A percentile compares a stretch with the other conserved stretches of the same genome.
Evolutionary conservation across 2,888 invertebrate species (phyloP).

Genomic region (Pseudeuparius sepicola): DNA sequence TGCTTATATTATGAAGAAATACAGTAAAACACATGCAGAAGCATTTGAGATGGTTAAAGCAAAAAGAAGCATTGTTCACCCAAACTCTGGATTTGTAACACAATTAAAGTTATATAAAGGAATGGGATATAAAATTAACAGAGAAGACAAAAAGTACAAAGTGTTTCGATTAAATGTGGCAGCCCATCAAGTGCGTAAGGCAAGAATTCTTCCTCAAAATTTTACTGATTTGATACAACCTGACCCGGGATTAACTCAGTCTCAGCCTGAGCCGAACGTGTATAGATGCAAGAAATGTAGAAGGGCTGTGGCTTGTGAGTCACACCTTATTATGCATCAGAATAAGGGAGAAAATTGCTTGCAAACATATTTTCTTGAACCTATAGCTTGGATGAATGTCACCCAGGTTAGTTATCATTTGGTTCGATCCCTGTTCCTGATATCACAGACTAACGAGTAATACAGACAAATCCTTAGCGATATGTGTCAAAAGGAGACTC

Average conservation of each 20-base stretch:
- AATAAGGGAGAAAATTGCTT: slow-evolving; percentile 48
- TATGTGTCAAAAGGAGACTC: no score
- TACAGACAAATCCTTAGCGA: no score
- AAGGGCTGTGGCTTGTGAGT: slow-evolving; percentile 70
- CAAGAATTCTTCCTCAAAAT: slow-evolving; percentile 71
- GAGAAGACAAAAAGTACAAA: slow-evolving; percentile 59
- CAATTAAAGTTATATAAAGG: slow-evolving; percentile 70
- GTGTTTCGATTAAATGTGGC: slow-evolving; percentile 67
- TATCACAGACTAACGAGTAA: no score
- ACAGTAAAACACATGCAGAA: slow-evolving; percentile 59
- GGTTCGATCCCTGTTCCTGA: not conserved
- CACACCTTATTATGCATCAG: slow-evolving; percentile 66
- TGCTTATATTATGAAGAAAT: slow-evolving; percentile 80
- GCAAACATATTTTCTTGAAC: slow-evolving; percentile 78
- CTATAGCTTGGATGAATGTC: slow-evolving; percentile 81
- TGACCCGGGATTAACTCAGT: slow-evolving; percentile 64
- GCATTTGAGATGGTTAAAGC: slow-evolving; percentile 60
- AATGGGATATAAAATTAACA: slow-evolving; percentile 66
- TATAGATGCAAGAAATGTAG: slow-evolving; percentile 76
- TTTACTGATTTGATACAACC: slow-evolving; percentile 68
- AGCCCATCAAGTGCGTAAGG: slow-evolving; percentile 71
- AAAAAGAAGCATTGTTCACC: slow-evolving; percentile 63
- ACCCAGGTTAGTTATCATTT: slow-evolving; percentile 38
- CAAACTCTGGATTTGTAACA: slow-evolving; percentile 71
- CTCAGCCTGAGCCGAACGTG: slow-evolving; percentile 69